Conservation (phyloP, 1,140 invertebrate species). For the Scaptomyza montana region DNA sequence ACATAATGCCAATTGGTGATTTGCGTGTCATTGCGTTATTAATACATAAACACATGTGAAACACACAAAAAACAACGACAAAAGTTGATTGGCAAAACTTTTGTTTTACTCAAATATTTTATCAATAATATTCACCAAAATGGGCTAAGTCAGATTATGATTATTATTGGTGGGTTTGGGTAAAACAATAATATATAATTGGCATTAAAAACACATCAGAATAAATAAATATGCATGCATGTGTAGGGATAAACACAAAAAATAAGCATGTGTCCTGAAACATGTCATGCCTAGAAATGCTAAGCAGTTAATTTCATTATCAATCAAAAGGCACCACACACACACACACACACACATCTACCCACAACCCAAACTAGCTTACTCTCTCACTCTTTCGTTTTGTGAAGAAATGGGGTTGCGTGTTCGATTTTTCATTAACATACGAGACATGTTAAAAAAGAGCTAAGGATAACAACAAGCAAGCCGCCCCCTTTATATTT, state of each 20-base stretch:
- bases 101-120: slow-evolving; percentile 56
- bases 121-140: slow-evolving; percentile 62
- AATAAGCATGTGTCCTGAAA: slow-evolving; percentile 32
- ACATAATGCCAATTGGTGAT: slow-evolving; percentile 69
- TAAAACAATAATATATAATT: slow-evolving; percentile 60
- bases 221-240: slow-evolving; percentile 37
- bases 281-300: slow-evolving; percentile 73
- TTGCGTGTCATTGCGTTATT: slow-evolving; percentile 73
- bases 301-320: slow-evolving; percentile 80
- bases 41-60: slow-evolving; percentile 9
- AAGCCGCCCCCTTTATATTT: slow-evolving; percentile 22
- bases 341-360: background rate
- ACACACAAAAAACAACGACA: background rate
- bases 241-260: background rate
- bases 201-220: slow-evolving; percentile 78
- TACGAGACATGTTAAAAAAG: slow-evolving; percentile 44
- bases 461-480: slow-evolving; percentile 9
- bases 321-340: slow-evolving; percentile 61
- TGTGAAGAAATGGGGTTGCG: slow-evolving; percentile 36
- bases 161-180: slow-evolving; percentile 58
- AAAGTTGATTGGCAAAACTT: slow-evolving; percentile 35
- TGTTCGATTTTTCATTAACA: slow-evolving; percentile 82
- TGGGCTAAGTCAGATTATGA: slow-evolving; percentile 47
- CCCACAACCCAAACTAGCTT: background rate
- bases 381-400: too few species aligned